Percentiles rank a stretch among this genome's conserved stretches.
phyloP scores from a whole-genome alignment of 2,113 vertebrate genomes.

The Neolamprologus cancellatus region DNA sequence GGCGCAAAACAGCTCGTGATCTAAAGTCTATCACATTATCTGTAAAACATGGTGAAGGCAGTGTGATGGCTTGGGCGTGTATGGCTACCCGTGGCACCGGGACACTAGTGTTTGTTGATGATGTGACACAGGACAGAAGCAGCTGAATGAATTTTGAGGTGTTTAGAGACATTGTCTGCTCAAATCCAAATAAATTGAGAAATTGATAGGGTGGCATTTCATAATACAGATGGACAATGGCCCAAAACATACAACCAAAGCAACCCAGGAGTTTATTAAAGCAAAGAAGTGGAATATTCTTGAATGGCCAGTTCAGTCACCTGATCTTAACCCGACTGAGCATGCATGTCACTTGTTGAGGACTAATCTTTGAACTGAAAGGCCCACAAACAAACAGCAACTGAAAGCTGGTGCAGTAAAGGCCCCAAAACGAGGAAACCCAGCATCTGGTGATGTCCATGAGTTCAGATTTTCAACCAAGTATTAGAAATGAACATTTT shows the following conservation, averaged over 20 bases:
- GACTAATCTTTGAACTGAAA: background rate
- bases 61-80: background rate
- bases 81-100: background rate
- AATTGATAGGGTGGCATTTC: no score
- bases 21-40: background rate
- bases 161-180: background rate
- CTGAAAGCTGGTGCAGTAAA: background rate
- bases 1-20: accelerated
- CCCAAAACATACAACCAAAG: background rate
- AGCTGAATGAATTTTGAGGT: background rate
- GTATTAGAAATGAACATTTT: background rate
- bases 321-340: background rate
- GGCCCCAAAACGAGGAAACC: background rate
- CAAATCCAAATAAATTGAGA: background rate
- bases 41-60: background rate
- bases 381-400: background rate
- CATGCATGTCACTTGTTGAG: background rate
- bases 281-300: background rate
- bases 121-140: background rate
- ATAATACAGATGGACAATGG: background rate
- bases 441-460: background rate
- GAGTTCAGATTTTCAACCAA: background rate
- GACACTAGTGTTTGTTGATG: background rate
- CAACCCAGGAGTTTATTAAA: background rate
- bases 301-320: background rate